Base-by-base conservation (phyloP, 1,140 invertebrate genomes). In the Solen grandis region DNA sequence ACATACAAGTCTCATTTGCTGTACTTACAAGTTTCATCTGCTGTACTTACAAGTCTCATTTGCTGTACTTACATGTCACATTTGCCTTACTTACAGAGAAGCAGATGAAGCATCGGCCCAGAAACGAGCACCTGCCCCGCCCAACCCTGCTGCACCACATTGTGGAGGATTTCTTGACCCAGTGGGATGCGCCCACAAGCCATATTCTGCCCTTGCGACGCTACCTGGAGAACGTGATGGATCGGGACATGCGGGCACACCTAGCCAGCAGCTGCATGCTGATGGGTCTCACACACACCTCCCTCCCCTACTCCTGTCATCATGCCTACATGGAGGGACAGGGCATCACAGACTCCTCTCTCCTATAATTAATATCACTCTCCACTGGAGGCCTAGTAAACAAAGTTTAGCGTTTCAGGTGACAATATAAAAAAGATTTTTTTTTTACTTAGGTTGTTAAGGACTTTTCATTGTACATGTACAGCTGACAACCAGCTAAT, bases 111-210 rank as follows among this genome's bases (percentile, higher is more conserved):
- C 46, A 55, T 0, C 85, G 74, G 60, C 13, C 59, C 25, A 29
- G 22, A 2, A 38, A 78, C 10, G 85, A 89, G 35, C 75, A 82
- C 0, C 81, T 93, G 22, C 93, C 93, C 2, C 81, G 84, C 8
- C 93, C 93, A 16, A 81, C 85, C 10, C 66, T 81, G 2, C 55
- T 93, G 5, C 93, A 93, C 78, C 93, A 93, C 83, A 89, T 93
- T 14, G 86, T 93, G 13, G 93, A 93, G 85, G 93, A 93, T 81
- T 93, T 93, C 77, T 85, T 92, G 0, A 93, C 93, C 0, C 69
- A 80, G 0, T 94, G 93, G 93, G 91, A 92, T 62, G 89, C 86
- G 3, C 89, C 87, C 16, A 78, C 83, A 22, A 90, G 87, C 36
- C 93, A 93, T 83, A 85, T 93, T 55, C 75, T 92, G 8, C 92